phyloP scores from a whole-genome alignment of 2,888 invertebrate genomes.

The Acanthosepion esculentum region DNA sequence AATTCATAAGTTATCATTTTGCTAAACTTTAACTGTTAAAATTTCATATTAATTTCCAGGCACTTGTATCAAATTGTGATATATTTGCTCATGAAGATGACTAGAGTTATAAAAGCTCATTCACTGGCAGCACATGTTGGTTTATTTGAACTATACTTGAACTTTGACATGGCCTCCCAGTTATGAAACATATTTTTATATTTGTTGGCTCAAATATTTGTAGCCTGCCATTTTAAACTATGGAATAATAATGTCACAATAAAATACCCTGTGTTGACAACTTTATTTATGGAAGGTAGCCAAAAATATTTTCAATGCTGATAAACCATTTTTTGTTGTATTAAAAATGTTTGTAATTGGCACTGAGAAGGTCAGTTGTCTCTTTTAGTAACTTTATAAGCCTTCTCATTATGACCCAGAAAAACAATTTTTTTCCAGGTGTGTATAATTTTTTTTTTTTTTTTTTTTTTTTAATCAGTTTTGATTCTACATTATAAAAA shows the following conservation, averaged over 20 bases:
- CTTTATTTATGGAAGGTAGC: background rate
- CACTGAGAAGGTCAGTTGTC: background rate
- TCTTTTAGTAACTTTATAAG: background rate
- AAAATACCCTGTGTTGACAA: background rate
- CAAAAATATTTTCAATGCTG: background rate
- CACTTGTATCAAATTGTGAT: constrained; percentile 33
- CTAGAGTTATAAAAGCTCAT: background rate
- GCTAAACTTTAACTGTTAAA: constrained; percentile 10
- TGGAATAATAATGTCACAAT: background rate
- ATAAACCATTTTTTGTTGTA: background rate
- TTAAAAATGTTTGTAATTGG: background rate
- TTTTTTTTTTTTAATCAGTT: background rate
- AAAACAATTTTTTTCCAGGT: too few relatives aligned
- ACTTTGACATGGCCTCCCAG: background rate
- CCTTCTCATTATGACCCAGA: too few relatives aligned
- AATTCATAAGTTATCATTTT: background rate
- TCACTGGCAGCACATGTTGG: background rate
- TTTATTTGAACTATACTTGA: background rate
- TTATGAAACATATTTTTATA: background rate
- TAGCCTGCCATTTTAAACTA: background rate
- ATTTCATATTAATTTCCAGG: background rate
- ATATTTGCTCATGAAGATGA: background rate
- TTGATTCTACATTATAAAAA: background rate
- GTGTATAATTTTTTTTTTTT: too few relatives aligned
- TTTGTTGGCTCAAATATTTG: constrained; percentile 33